phyloP scores from a whole-genome alignment of 2,797 vertebrate genomes.

The Sciaenops ocellatus region DNA sequence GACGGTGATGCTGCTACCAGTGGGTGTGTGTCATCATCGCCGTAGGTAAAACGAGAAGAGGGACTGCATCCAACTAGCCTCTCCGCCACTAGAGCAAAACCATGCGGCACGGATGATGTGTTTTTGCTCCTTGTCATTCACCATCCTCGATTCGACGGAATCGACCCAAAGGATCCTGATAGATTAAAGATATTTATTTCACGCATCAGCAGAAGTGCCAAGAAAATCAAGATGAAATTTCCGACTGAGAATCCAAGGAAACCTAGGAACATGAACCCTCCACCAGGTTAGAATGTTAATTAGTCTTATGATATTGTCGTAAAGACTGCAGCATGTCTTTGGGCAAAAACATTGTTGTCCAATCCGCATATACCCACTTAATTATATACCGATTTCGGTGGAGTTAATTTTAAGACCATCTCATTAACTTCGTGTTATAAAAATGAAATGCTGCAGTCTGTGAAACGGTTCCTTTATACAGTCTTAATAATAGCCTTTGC shows the following conservation, averaged over 20 bases:
- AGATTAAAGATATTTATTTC: slow-evolving; percentile 25
- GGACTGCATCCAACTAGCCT: slow-evolving; percentile 5
- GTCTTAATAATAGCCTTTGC: neutral
- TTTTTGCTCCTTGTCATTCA: slow-evolving; percentile 57
- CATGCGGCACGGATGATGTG: slow-evolving; percentile 57
- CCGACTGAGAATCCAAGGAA: slow-evolving; percentile 84
- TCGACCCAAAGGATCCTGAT: neutral
- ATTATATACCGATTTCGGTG: neutral
- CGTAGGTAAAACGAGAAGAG: slow-evolving; percentile 30
- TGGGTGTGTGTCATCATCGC: slow-evolving; percentile 49
- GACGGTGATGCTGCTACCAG: slow-evolving; percentile 62
- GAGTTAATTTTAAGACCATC: neutral
- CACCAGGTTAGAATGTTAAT: slow-evolving; percentile 76
- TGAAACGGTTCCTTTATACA: neutral
- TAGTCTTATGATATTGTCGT: neutral
- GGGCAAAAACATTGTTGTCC: neutral
- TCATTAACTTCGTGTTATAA: neutral
- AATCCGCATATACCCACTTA: neutral
- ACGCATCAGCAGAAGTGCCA: neutral
- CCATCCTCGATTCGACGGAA: slow-evolving; percentile 48
- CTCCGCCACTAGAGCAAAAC: neutral
- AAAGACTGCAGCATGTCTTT: neutral
- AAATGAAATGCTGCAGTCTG: slow-evolving; percentile 5
- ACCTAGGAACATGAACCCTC: slow-evolving; percentile 77
- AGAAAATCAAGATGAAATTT: slow-evolving; percentile 82